Evolutionary conservation across 2,888 invertebrate genomes (phyloP).

Genomic region (Tipula unca): DNA sequence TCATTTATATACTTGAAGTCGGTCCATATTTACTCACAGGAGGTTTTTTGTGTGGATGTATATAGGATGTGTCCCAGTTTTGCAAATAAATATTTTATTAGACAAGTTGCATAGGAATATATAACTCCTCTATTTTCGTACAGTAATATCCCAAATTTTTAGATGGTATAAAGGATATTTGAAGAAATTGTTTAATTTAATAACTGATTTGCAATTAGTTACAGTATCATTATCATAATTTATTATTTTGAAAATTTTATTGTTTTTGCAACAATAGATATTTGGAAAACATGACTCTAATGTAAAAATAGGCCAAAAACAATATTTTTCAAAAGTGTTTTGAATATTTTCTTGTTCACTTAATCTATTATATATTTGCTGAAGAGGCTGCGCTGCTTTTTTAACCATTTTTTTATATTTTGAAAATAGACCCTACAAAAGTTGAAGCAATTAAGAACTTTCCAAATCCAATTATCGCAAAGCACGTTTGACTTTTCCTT

Average conservation of each 20-base stretch:
- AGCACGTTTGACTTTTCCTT: too few species aligned
- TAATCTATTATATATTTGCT: conserved; percentile 15
- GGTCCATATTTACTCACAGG: too few species aligned
- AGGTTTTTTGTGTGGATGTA: too few species aligned
- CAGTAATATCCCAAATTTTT: neutral
- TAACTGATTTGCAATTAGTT: neutral
- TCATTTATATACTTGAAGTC: too few species aligned
- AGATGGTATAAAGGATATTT: neutral
- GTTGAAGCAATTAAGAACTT: too few species aligned
- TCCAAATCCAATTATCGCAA: too few species aligned
- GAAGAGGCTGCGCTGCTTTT: neutral
- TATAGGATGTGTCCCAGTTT: too few species aligned
- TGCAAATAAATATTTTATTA: too few species aligned
- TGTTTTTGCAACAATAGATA: neutral
- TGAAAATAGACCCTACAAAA: too few species aligned
- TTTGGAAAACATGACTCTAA: neutral
- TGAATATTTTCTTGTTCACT: neutral
- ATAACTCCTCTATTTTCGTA: neutral
- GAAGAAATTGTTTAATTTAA: too few species aligned
- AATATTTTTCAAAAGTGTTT: neutral
- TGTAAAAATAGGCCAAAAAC: neutral
- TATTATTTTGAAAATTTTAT: too few species aligned
- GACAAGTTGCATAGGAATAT: too few species aligned
- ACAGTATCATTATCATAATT: neutral
- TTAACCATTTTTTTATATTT: neutral